phyloP scores from a whole-genome alignment of 92 coral and sea anemone species.

The Isaurus tuberculatus region DNA sequence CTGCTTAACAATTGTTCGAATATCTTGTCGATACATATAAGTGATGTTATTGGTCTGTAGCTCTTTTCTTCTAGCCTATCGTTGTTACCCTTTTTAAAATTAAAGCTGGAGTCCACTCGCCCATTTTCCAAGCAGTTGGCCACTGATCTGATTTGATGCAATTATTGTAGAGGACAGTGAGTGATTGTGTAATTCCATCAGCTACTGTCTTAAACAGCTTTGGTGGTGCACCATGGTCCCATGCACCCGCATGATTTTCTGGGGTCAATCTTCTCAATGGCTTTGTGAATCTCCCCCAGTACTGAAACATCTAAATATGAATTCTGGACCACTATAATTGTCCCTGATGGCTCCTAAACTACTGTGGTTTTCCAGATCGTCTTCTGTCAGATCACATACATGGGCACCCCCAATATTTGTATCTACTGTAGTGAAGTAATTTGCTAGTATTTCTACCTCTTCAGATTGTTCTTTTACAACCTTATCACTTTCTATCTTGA shows the following conservation, averaged over 20 bases:
- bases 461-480: slow-evolving; percentile 20
- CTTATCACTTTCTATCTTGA: slow-evolving; percentile 11
- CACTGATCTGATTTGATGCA: slow-evolving; percentile 36
- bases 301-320: not conserved
- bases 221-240: slow-evolving; percentile 49
- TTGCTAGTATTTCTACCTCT: slow-evolving; percentile 21
- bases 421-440: slow-evolving; percentile 27
- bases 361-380: slow-evolving; percentile 9
- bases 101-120: slow-evolving; percentile 58
- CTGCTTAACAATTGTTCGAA: slow-evolving; percentile 51
- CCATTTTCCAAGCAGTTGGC: slow-evolving; percentile 50
- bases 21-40: slow-evolving; percentile 47
- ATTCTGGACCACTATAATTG: not conserved
- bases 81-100: slow-evolving; percentile 34
- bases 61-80: slow-evolving; percentile 42
- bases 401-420: slow-evolving; percentile 32
- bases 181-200: slow-evolving; percentile 52
- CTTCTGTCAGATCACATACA: slow-evolving; percentile 11
- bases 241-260: slow-evolving; percentile 60
- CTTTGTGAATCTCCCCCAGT: slow-evolving; percentile 22
- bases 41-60: slow-evolving; percentile 57
- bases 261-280: slow-evolving; percentile 50
- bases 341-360: slow-evolving; percentile 10
- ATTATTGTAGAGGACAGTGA: slow-evolving; percentile 45
- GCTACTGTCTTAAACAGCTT: slow-evolving; percentile 58